Evolutionary conservation across 2,797 vertebrate species (phyloP), one percentile per base, ranked within the genome.

Genomic region (Lacerta agilis): DNA sequence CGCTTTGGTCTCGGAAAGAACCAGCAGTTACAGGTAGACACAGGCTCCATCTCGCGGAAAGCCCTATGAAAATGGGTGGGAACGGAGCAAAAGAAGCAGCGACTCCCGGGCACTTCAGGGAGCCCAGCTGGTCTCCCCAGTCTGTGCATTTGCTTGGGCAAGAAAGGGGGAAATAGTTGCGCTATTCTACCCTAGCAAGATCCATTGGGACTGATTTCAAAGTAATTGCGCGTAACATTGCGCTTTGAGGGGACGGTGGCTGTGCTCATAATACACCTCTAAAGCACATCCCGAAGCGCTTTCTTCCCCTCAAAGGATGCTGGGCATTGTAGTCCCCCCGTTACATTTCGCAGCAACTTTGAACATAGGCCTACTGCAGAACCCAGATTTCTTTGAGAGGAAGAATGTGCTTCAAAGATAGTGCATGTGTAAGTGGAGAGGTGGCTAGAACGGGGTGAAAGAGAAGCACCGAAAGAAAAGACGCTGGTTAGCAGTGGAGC

Each of bases 381-480:
- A 49, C 45, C 45, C 45, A 3, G 45, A 13, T 3, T 49, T 49
- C 45, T 49, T 49, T 49, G 45, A 49, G 1, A 10, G 45, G 45
- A 49, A 13, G 45, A 49, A 49, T 49, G 45, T 0, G 45, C 45
- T 13, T 49, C 45, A 49, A 49, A 49, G 45, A 49, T 49, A 13
- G 45, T 49, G 45, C 45, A 3, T 49, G 45, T 33, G 33, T 33
- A 33, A 10, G 11, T 49, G 45, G 45, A 49, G 45, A 49, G 8
- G 10, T 3, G 38, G 15, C 7, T 45, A 13, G 9, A 11, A 41
- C 23, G 3, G 36, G 86, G 11, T 0, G 5, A 80, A 33, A 83
- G 71, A 90, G 86, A 85, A 1, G 7, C 41, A 82, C 80, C 86
- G 41, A 67, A 45, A 33, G 41, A 45, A 20, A 82, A 82, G 90